Conservation (phyloP, 2,113 vertebrate species). For the Rhinopithecus roxellana region DNA sequence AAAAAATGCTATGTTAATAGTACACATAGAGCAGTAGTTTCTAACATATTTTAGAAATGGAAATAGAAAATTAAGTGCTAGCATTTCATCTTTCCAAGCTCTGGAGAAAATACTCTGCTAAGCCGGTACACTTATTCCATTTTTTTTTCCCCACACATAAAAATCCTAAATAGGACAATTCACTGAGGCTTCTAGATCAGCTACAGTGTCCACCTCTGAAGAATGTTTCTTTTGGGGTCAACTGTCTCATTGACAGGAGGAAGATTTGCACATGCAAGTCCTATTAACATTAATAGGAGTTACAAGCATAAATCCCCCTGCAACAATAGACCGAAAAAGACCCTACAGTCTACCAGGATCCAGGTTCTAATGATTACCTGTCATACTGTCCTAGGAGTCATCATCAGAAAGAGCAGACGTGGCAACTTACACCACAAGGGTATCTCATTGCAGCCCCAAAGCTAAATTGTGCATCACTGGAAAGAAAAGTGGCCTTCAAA, state of each 20-base stretch:
- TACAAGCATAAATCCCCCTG: constrained; percentile 76
- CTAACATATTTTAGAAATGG: constrained; percentile 16
- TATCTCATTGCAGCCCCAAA: constrained; percentile 61
- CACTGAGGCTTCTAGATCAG: constrained; percentile 67
- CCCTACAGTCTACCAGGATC: constrained; percentile 70
- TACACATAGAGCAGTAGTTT: background rate
- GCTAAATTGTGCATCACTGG: constrained; percentile 44
- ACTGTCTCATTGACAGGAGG: constrained; percentile 77
- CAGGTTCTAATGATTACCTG: constrained; percentile 81
- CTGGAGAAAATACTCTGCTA: background rate
- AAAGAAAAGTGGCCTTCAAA: constrained; percentile 62
- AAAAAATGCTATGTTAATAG: background rate
- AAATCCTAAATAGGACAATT: background rate
- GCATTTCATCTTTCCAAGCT: constrained; percentile 16
- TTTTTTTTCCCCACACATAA: background rate
- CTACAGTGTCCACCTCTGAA: background rate
- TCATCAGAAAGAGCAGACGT: constrained; percentile 76
- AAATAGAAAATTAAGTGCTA: constrained; percentile 21
- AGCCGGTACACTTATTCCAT: background rate
- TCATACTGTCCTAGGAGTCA: constrained; percentile 81
- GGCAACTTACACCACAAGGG: constrained; percentile 72
- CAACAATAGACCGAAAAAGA: constrained; percentile 71
- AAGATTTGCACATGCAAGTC: constrained; percentile 81
- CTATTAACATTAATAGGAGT: constrained; percentile 80
- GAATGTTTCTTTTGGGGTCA: constrained; percentile 74